Base-by-base conservation (phyloP, 2,797 vertebrate species). In the Buceros bicornis region DNA sequence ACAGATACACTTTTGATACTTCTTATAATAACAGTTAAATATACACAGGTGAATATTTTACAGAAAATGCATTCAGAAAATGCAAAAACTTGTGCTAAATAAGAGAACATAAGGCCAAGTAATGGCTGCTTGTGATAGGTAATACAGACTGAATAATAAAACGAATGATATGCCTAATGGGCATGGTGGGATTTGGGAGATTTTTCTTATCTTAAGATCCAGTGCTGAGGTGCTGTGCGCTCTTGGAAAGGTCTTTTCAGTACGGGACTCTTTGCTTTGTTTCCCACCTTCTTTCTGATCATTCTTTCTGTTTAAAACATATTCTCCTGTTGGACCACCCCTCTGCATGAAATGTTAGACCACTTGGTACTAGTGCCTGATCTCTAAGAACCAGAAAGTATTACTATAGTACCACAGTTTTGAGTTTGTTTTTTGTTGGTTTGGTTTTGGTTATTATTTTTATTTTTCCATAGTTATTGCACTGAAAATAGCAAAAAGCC, bases 361-460 rank as follows among this genome's bases (percentile, higher is more conserved):
- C 31, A 61, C 2, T 14, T 29, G 6, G 8, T 45, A 21, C 14
- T 51, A 11, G 3, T 26, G 12, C 37, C n/a, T 53, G 28, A 16
- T 35, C 11, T 50, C 35, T 50, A 78, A 65, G 28, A 84, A 42
- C 7, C 9, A 65, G 16, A 7, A 90, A 73, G 7, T 24, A 50
- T 54, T 71, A 29, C 2, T 65, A 31, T 37, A 51, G 10, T 28
- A 31, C 8, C 12, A 22, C 0, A 0, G 3, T 4, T 67, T 82
- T 13, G 20, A 16, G 4, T 2, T 43, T 29, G 13, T 40, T 40
- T 40, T 40, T 40, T 40, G 37, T 40, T 40, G 37, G 37, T 40
- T 40, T 40, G 37, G 37, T 40, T 40, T 40, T 40, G 37, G 37
- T 40, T 40, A 33, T 7, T 40, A 12, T 40, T 40, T 5, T 2